Evolutionary conservation across 2,888 invertebrate species (phyloP), one percentile per base, ranked within the genome.

Genomic region (Euplagia quadripunctaria): DNA sequence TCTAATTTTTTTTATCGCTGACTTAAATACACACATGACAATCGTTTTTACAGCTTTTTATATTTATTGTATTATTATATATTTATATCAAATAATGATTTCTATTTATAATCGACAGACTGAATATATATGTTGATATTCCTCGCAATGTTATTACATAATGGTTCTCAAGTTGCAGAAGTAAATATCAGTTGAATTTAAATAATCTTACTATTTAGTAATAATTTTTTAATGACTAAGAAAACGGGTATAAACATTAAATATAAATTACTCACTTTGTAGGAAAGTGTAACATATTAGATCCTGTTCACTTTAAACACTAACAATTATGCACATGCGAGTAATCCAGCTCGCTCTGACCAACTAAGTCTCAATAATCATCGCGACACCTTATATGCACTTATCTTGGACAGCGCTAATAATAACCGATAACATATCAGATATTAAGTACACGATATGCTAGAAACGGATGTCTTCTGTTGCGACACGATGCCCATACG

Each of bases 361-460:
- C 71, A 77, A 79, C 79, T 76, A 76, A 84, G 79, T 41, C 52
- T 81, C 78, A 77, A 63, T 77, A 74, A 82, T 80, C 72, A 76
- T 64, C 49, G 79, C 77, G 41, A 79, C 80, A 79, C 79, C 75
- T 77, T 84, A 78, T 82, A 85, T 77, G 77, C 75, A 79, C 68
- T 75, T 78, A 82, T 79, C 83, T 76, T 75, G 75, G 74, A 73
- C 73, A 64, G 71, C 72, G 79, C 52, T 77, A 76, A 65, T 79
- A 83, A 82, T 80, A 75, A 75, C 76, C 72, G 82, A 83, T 83
- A 85, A 64, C 74, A 76, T 83, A 85, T 83, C 84, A 72, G 79
- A 82, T 82, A 69, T 61, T 58, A 81, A 73, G 80, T 74, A 71
- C 73, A 74, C 17, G 49, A 49, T 58, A 70, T 51, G 46, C 43